Percentiles rank a stretch among this genome's conserved stretches.
These are phyloP conservation scores for Campylomormyrus tamandua DNA, from an alignment of 2,113 vertebrate genomes.

Conservation along the genomic window DNA sequence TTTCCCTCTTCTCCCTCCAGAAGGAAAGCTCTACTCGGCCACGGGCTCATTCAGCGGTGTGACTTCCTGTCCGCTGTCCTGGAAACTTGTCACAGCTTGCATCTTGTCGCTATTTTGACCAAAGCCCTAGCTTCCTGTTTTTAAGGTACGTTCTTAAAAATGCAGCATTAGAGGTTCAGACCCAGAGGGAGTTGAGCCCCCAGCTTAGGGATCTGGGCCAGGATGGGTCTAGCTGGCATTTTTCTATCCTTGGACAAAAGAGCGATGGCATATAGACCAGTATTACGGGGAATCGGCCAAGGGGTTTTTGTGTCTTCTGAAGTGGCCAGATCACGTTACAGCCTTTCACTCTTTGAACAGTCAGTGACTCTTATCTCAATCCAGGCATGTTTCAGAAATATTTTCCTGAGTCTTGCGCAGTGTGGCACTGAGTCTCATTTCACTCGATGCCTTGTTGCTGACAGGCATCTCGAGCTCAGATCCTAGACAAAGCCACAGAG, in stretches of 20 bases:
- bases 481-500: slow-evolving; percentile 97
- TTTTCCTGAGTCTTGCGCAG: neutral
- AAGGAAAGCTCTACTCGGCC: too few relatives aligned
- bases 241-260: neutral
- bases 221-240: neutral
- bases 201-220: neutral
- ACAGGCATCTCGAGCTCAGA: slow-evolving; percentile 95
- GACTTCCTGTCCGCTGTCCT: neutral
- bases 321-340: neutral
- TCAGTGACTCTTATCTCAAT: neutral
- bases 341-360: neutral
- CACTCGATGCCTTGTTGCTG: slow-evolving; percentile 53
- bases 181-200: neutral
- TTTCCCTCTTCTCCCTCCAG: too few relatives aligned
- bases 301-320: neutral
- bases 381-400: neutral
- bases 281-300: neutral
- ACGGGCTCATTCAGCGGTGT: neutral
- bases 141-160: neutral
- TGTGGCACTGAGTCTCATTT: slow-evolving; percentile 40
- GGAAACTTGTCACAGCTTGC: neutral
- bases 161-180: neutral
- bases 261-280: neutral
- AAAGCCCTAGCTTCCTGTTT: neutral
- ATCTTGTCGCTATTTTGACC: neutral